Conservation (phyloP, 2,888 invertebrate genomes). For the Pammene aurita region DNA sequence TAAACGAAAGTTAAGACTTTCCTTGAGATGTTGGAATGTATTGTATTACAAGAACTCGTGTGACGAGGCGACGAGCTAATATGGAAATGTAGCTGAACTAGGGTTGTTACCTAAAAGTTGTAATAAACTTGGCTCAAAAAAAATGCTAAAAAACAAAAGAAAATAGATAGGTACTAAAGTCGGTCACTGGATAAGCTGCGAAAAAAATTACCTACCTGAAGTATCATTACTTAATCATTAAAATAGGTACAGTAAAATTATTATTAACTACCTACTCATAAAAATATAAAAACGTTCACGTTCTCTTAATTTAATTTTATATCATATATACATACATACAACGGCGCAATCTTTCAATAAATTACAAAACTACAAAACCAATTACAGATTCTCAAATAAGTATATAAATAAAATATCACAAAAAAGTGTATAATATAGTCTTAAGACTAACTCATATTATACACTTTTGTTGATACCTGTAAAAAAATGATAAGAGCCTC, state of each 20-base stretch:
- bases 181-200: too few relatives aligned
- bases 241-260: too few relatives aligned
- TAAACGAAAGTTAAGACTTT: not conserved
- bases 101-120: slow-evolving; percentile 21
- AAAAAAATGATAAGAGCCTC: not conserved
- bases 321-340: too few relatives aligned
- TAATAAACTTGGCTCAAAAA: not conserved
- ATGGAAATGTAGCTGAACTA: slow-evolving; percentile 23
- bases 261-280: too few relatives aligned
- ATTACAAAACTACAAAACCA: too few relatives aligned
- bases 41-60: slow-evolving; percentile 32
- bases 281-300: too few relatives aligned
- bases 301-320: too few relatives aligned
- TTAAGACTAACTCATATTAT: not conserved
- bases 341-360: too few relatives aligned
- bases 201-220: too few relatives aligned
- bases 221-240: too few relatives aligned
- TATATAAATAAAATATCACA: not conserved
- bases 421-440: too few relatives aligned
- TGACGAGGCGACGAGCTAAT: slow-evolving; percentile 27
- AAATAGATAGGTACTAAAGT: too few relatives aligned
- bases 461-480: not conserved
- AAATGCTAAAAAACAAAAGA: not conserved
- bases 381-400: not conserved
- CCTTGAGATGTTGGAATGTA: slow-evolving; percentile 1